phyloP scores from a whole-genome alignment of 2,113 vertebrate species.

The Sula dactylatra region DNA sequence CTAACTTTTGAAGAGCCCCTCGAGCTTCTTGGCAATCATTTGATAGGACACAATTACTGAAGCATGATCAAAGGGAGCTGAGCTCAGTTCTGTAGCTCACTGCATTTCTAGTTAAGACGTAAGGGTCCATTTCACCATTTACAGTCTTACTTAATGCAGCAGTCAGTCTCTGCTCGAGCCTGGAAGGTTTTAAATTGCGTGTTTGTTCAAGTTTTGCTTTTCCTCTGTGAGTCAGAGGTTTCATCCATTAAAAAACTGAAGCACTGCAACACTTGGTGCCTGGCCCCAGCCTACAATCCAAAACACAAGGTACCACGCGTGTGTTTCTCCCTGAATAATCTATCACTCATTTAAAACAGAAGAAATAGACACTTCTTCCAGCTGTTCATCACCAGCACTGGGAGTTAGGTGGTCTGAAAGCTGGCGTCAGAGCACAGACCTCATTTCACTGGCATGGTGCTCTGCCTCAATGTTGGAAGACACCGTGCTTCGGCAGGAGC shows the following conservation, averaged over 20 bases:
- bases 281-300: background rate
- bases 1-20: constrained; percentile 23
- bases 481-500: background rate
- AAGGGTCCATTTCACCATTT: background rate
- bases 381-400: background rate
- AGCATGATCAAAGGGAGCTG: background rate
- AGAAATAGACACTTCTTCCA: background rate
- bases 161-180: background rate
- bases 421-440: background rate
- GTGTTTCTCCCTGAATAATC: background rate
- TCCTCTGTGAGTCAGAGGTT: background rate
- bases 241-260: background rate
- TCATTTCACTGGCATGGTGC: background rate
- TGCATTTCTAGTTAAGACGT: background rate
- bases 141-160: background rate
- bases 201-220: background rate
- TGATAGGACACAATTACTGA: background rate
- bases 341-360: background rate
- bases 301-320: accelerated
- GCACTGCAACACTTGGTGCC: background rate
- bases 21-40: background rate
- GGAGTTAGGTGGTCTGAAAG: background rate
- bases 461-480: background rate
- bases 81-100: background rate
- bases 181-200: background rate